phyloP scores from a whole-genome alignment of 2,888 invertebrate species.

The Apantesis nais region DNA sequence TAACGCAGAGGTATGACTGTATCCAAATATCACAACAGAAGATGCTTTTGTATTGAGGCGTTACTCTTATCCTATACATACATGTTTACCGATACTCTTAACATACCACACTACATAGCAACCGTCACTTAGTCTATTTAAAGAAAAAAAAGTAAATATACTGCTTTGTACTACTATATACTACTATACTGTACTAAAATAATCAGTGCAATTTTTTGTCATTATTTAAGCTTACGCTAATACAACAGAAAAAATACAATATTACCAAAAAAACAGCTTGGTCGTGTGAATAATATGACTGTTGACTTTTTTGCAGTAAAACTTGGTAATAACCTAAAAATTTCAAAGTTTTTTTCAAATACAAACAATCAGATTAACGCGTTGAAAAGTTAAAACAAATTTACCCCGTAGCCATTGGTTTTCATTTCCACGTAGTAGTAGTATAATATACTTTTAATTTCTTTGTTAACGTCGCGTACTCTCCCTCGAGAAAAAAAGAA shows the following conservation, averaged over 20 bases:
- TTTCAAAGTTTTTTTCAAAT: too few species aligned
- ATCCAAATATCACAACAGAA: conserved; percentile 6
- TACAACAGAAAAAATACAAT: too few species aligned
- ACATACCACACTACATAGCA: not conserved
- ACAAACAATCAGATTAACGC: too few species aligned
- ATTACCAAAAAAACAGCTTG: not conserved
- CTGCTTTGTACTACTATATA: too few species aligned
- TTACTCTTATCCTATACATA: not conserved
- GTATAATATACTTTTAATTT: too few species aligned
- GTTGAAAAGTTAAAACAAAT: too few species aligned
- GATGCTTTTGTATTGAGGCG: conserved; percentile 26
- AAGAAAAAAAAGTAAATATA: not conserved
- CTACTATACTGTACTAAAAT: not conserved
- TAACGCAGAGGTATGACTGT: conserved; percentile 35
- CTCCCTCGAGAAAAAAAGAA: not conserved
- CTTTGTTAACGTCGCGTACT: too few species aligned
- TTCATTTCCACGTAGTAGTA: too few species aligned
- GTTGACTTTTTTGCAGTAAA: not conserved
- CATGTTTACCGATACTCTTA: not conserved
- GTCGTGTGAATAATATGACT: not conserved
- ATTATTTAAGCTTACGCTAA: too few species aligned
- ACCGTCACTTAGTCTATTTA: not conserved
- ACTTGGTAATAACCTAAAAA: too few species aligned
- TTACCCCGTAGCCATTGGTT: too few species aligned
- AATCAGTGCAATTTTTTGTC: not conserved